Evolutionary conservation across 2,797 vertebrate species (phyloP).

Genomic region (Peromyscus aztecus): DNA sequence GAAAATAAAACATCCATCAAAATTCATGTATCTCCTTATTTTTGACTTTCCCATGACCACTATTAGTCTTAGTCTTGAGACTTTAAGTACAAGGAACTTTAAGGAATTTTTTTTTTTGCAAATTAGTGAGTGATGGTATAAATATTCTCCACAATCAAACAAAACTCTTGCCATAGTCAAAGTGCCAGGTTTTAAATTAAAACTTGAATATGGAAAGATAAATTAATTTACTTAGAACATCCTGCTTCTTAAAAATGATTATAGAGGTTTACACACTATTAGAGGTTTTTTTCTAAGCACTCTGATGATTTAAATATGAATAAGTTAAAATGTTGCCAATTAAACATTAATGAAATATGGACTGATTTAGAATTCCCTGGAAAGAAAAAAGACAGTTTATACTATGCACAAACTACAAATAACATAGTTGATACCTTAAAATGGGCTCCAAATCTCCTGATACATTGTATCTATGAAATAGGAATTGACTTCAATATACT

Average conservation of each 20-base stretch:
- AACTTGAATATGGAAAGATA: background rate
- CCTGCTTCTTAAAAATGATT: slow-evolving; percentile 21
- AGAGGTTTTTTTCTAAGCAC: background rate
- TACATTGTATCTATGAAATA: background rate
- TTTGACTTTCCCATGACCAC: background rate
- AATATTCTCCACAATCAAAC: background rate
- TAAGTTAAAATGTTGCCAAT: background rate
- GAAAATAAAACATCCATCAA: background rate
- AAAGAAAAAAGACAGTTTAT: background rate
- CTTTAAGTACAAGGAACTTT: background rate
- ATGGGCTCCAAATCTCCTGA: background rate
- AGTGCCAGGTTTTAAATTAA: background rate
- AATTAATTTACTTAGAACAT: slow-evolving; percentile 23
- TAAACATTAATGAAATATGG: slow-evolving; percentile 45
- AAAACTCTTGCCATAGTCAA: slow-evolving; percentile 27
- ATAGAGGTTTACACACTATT: background rate
- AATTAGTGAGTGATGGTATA: background rate
- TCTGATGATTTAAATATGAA: background rate
- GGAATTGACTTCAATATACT: background rate
- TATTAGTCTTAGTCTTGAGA: background rate
- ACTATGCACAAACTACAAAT: background rate
- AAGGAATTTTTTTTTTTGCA: background rate
- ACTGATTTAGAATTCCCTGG: background rate
- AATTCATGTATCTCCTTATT: background rate
- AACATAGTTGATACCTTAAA: background rate